phyloP scores from a whole-genome alignment of 1,140 invertebrate species.

The Condylostylus longicornis region DNA sequence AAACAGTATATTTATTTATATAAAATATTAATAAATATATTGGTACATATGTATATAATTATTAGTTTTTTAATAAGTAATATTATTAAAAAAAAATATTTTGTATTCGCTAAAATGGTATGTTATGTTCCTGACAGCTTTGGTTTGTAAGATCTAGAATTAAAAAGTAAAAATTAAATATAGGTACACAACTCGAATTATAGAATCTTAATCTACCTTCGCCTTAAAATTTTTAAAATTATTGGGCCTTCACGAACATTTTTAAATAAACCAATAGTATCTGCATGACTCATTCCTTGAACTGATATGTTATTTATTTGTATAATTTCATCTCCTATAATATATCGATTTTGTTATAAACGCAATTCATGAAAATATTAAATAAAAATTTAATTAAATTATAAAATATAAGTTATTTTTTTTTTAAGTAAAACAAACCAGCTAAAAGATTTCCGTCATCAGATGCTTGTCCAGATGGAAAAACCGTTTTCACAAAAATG shows the following conservation, averaged over 20 bases:
- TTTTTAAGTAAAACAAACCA: slow-evolving; percentile 41
- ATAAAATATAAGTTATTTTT: background rate
- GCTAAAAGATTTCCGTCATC: slow-evolving; percentile 67
- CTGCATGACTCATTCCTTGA: slow-evolving; percentile 70
- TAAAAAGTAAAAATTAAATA: too few relatives aligned
- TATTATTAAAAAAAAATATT: too few relatives aligned
- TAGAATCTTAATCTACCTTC: slow-evolving; percentile 34
- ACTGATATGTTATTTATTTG: slow-evolving; percentile 72
- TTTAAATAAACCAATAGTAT: slow-evolving; percentile 80
- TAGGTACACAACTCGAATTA: too few relatives aligned
- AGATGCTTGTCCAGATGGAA: slow-evolving; percentile 73
- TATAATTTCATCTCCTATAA: slow-evolving; percentile 81
- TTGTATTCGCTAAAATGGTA: too few relatives aligned
- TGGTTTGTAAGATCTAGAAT: too few relatives aligned
- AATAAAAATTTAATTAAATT: slow-evolving; percentile 3
- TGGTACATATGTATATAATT: too few relatives aligned
- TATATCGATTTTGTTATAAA: slow-evolving; percentile 7
- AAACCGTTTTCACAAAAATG: slow-evolving; percentile 83
- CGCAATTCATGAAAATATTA: background rate
- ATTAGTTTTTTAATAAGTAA: too few relatives aligned
- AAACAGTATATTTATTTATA: too few relatives aligned
- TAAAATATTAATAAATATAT: too few relatives aligned
- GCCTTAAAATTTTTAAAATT: slow-evolving; percentile 60
- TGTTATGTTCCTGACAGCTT: too few relatives aligned
- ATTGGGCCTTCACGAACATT: slow-evolving; percentile 74